Conservation (phyloP, 2,888 invertebrate genomes). For the Monoplex corrugatus region DNA sequence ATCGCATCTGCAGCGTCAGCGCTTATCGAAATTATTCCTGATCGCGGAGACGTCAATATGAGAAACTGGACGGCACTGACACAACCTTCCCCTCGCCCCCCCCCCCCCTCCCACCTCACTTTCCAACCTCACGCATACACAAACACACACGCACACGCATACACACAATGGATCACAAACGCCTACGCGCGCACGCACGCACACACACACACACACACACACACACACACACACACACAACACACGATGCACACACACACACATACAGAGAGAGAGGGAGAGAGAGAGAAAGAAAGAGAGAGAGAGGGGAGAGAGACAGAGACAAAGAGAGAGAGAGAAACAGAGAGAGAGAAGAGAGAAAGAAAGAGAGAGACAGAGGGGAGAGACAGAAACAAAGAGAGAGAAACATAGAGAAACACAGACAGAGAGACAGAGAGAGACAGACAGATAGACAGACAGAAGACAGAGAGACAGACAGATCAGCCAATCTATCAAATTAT, state of each 20-base stretch:
- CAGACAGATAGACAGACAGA: not conserved
- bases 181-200: not conserved
- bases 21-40: too few relatives aligned
- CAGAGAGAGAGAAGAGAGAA: not conserved
- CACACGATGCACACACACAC: not conserved
- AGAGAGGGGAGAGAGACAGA: not conserved
- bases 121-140: not conserved
- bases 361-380: too few relatives aligned
- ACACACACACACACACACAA: not conserved
- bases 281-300: not conserved
- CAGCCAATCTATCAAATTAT: too few relatives aligned
- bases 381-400: too few relatives aligned
- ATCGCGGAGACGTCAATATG: not conserved
- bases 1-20: too few relatives aligned
- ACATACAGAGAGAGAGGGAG: not conserved
- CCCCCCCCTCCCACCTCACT: too few relatives aligned
- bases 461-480: too few relatives aligned
- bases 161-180: not conserved
- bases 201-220: not conserved
- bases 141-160: not conserved
- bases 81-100: not conserved
- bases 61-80: not conserved
- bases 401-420: not conserved
- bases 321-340: not conserved
- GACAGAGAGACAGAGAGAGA: not conserved